These are phyloP conservation scores for Hemiscyllium ocellatum DNA, from an alignment of 2,113 vertebrate species.

Conservation along the genomic window DNA sequence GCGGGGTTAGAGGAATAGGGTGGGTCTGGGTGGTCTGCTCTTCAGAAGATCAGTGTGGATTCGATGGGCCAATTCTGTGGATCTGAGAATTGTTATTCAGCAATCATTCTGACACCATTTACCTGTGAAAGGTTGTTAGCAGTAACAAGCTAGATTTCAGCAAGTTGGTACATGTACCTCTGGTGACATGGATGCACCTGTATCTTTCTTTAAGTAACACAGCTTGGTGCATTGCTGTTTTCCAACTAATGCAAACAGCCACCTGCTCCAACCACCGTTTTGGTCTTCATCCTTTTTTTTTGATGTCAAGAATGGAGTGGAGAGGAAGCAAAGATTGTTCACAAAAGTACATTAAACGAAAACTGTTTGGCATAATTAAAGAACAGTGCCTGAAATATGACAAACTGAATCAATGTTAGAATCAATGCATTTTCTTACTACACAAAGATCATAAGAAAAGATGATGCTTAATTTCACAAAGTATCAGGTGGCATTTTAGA, in stretches of 20 bases:
- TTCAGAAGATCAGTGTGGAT: too few species aligned
- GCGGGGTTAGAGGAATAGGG: too few species aligned
- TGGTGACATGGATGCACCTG: background rate
- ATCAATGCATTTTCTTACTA: background rate
- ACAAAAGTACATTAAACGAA: background rate
- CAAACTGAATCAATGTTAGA: background rate
- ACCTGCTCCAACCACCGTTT: background rate
- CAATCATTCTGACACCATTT: too few species aligned
- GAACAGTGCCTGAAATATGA: background rate
- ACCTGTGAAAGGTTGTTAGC: background rate
- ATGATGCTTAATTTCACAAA: conserved; percentile 5
- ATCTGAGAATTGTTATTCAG: background rate
- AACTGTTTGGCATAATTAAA: too few species aligned
- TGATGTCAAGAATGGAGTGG: background rate
- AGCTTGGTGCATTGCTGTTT: background rate
- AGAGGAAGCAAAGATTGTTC: background rate
- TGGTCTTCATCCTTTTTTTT: background rate
- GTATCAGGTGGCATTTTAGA: background rate
- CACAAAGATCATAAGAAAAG: background rate
- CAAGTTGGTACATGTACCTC: background rate
- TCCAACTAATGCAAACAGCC: background rate
- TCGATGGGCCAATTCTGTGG: too few species aligned
- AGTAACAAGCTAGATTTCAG: background rate
- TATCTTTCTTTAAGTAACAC: background rate
- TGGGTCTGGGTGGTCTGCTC: too few species aligned